A percentile compares a stretch with the other conserved stretches of the same genome.
phyloP scores from a whole-genome alignment of 2,888 invertebrate species.

The Chironomus tentans region DNA sequence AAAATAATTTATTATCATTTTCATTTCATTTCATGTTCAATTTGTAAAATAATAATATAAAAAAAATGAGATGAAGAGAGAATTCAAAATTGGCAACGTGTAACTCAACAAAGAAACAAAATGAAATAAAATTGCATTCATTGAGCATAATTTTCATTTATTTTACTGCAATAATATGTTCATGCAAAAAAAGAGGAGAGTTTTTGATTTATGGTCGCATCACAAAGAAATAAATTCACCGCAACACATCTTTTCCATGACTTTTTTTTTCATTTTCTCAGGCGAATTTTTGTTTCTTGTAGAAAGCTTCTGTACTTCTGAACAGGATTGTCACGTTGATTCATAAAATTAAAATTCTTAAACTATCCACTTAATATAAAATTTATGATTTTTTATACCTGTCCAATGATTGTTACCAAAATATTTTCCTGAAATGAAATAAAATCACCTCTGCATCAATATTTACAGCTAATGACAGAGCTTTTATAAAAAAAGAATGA shows the following conservation, averaged over 20 bases:
- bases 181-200: not conserved
- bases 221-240: not conserved
- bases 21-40: slow-evolving; percentile 16
- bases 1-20: slow-evolving; percentile 17
- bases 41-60: slow-evolving; percentile 10
- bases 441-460: too few relatives aligned
- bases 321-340: too few relatives aligned
- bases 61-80: not conserved
- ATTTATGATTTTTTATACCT: too few relatives aligned
- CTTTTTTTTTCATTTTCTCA: not conserved
- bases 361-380: too few relatives aligned
- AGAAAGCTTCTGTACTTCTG: too few relatives aligned
- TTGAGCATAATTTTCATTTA: slow-evolving; percentile 19
- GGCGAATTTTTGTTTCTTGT: too few relatives aligned
- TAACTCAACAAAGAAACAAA: not conserved
- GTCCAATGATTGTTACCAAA: too few relatives aligned
- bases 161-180: not conserved
- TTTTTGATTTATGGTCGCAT: not conserved
- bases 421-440: too few relatives aligned
- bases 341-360: too few relatives aligned
- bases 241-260: not conserved
- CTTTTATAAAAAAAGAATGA: too few relatives aligned
- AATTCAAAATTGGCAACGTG: slow-evolving; percentile 5
- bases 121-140: slow-evolving; percentile 4
- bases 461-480: too few relatives aligned